A percentile compares a stretch with the other conserved stretches of the same genome.
Conservation (phyloP, 30 jellyfish, hydroid and myxozoan species). For the Aurelia sp. region DNA sequence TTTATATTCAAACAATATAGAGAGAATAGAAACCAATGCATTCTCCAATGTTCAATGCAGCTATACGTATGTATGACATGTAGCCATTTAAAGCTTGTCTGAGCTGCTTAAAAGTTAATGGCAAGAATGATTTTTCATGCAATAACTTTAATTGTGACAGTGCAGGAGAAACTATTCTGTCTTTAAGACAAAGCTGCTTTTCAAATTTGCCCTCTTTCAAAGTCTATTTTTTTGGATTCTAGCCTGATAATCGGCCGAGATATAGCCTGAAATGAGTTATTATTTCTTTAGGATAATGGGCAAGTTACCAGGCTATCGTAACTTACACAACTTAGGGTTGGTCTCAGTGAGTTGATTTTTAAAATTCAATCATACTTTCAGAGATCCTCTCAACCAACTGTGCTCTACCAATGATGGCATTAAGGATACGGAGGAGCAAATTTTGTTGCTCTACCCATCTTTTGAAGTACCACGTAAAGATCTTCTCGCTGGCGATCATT, state of each 20-base stretch:
- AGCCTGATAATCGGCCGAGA: too few relatives aligned
- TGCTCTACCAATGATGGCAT: too few relatives aligned
- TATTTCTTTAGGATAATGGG: too few relatives aligned
- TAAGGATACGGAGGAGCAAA: too few relatives aligned
- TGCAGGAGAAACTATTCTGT: too few relatives aligned
- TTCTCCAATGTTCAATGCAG: conserved; percentile 63
- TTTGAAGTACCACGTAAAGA: too few relatives aligned
- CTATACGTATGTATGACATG: conserved; percentile 46
- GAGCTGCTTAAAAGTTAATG: background rate
- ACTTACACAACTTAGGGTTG: background rate
- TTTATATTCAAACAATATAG: conserved; percentile 68
- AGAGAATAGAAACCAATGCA: conserved; percentile 76
- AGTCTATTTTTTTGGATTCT: background rate
- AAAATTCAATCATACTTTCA: too few relatives aligned
- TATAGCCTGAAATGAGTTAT: too few relatives aligned
- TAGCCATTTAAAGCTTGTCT: background rate
- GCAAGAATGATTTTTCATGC: background rate
- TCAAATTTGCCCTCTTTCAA: background rate
- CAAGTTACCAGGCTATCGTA: background rate
- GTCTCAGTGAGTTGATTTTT: too few relatives aligned
- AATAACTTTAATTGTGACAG: background rate
- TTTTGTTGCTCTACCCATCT: too few relatives aligned
- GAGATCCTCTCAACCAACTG: too few relatives aligned
- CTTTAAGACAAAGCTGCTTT: background rate
- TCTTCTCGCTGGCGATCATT: too few relatives aligned